Conservation (phyloP, 2,113 vertebrate genomes). For the Pelvicachromis taeniatus region DNA sequence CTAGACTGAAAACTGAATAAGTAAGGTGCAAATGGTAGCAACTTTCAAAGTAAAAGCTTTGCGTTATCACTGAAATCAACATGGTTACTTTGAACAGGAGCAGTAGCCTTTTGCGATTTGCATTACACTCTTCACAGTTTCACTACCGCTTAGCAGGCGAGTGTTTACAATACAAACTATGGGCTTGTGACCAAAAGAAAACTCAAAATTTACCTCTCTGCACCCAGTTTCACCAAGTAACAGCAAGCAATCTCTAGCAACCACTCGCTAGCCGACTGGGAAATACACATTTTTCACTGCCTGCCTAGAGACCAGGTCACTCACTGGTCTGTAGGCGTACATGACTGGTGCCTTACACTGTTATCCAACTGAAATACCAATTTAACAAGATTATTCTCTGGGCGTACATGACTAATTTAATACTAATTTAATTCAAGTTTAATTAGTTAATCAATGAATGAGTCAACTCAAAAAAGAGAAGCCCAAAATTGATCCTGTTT, state of each 20-base stretch:
- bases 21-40: neutral
- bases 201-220: neutral
- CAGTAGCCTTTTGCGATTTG: neutral
- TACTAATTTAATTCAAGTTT: neutral
- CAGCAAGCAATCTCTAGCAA: neutral
- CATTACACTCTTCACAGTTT: neutral
- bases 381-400: neutral
- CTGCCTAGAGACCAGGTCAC: neutral
- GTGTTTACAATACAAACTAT: neutral
- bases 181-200: neutral
- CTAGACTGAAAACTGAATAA: neutral
- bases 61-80: neutral
- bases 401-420: neutral
- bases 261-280: neutral
- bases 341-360: neutral
- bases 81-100: neutral
- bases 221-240: neutral
- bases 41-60: neutral
- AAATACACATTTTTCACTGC: neutral
- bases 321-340: neutral
- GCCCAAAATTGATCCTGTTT: neutral
- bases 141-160: neutral
- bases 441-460: neutral
- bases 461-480: neutral
- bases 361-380: neutral